These are phyloP conservation scores for Leucoptera coffeella DNA, from an alignment of 2,888 invertebrate genomes.

Conservation along the genomic window DNA sequence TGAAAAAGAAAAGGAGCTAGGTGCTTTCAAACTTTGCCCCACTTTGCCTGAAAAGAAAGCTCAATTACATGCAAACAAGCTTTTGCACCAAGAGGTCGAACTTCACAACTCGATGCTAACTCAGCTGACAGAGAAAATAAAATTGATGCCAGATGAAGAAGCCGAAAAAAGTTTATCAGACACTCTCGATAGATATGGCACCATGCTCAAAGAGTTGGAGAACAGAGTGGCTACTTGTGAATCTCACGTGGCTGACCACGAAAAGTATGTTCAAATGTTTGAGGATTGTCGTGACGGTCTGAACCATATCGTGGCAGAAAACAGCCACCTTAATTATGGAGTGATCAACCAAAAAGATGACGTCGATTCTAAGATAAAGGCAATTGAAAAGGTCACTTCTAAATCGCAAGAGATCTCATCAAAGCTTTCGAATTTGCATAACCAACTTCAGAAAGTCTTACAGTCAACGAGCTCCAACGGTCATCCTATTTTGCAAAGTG, in stretches of 20 bases:
- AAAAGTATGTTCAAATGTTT: conserved; percentile 72
- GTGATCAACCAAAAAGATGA: conserved; percentile 73
- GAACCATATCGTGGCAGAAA: conserved; percentile 72
- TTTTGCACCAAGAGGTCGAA: conserved; percentile 77
- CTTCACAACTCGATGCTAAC: conserved; percentile 80
- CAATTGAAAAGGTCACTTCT: conserved; percentile 68
- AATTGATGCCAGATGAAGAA: conserved; percentile 72
- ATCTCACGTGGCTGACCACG: conserved; percentile 72
- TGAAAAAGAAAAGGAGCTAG: conserved; percentile 70
- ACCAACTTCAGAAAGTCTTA: conserved; percentile 65
- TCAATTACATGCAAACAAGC: conserved; percentile 73
- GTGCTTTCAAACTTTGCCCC: conserved; percentile 66
- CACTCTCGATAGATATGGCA: conserved; percentile 66
- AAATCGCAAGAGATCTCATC: conserved; percentile 70
- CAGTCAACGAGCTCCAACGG: conserved; percentile 72
- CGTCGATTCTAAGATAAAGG: conserved; percentile 66
- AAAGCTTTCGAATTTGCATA: conserved; percentile 62
- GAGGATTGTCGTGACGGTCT: conserved; percentile 82
- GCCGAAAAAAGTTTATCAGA: conserved; percentile 67
- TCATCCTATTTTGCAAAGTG: conserved; percentile 65
- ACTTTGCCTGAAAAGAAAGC: conserved; percentile 85
- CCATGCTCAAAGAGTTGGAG: conserved; percentile 60
- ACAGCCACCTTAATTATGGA: conserved; percentile 70
- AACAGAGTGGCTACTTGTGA: conserved; percentile 62
- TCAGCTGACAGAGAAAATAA: conserved; percentile 77